phyloP scores from a whole-genome alignment of 1,140 invertebrate species.

The Saccostrea glomerata region DNA sequence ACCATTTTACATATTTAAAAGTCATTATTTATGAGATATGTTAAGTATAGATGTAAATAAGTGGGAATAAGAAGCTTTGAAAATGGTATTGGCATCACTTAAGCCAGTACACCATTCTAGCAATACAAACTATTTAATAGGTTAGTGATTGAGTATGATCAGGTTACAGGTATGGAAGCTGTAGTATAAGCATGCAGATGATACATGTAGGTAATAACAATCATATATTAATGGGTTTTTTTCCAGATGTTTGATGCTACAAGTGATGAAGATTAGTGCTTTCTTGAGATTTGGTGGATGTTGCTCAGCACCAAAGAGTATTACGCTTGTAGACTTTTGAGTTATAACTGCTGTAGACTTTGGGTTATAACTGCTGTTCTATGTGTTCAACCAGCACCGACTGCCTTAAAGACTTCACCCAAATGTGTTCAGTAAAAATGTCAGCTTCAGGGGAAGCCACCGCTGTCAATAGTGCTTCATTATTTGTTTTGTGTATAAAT shows the following conservation, averaged over 20 bases:
- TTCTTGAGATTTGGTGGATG: neutral
- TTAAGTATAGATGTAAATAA: too few relatives aligned
- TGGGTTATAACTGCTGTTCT: neutral
- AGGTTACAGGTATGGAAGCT: too few relatives aligned
- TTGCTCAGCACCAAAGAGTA: neutral
- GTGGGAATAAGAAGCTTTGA: too few relatives aligned
- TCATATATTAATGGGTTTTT: too few relatives aligned
- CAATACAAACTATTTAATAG: too few relatives aligned
- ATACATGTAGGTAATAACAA: too few relatives aligned
- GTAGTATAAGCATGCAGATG: too few relatives aligned
- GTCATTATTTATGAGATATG: too few relatives aligned
- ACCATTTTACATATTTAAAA: too few relatives aligned
- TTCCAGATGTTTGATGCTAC: constrained; percentile 71
- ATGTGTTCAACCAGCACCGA: constrained; percentile 28
- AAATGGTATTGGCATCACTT: too few relatives aligned
- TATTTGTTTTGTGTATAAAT: neutral
- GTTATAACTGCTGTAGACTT: neutral
- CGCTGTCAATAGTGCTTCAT: constrained; percentile 1
- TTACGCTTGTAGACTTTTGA: neutral
- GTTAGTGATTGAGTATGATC: too few relatives aligned
- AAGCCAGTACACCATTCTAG: too few relatives aligned
- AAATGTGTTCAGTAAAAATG: neutral
- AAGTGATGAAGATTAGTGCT: constrained; percentile 62
- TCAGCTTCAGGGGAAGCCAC: neutral
- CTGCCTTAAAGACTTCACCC: constrained; percentile 13